Evolutionary conservation across 2,797 vertebrate genomes (phyloP).

Genomic region (Leptoclinus maculatus): DNA sequence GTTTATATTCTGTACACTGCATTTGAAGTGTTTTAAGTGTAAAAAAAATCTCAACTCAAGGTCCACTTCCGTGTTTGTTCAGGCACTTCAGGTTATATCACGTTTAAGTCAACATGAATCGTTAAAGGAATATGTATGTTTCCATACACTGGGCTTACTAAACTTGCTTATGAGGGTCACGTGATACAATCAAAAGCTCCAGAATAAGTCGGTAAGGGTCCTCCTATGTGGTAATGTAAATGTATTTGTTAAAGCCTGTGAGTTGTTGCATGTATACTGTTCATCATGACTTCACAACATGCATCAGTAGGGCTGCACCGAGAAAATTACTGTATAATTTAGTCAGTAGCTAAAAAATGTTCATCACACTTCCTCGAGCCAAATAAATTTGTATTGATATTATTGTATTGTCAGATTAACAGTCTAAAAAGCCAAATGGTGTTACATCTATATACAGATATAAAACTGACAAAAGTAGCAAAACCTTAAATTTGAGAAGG

Average conservation of each 20-base stretch:
- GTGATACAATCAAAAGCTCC: neutral
- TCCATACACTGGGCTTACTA: neutral
- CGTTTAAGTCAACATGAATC: neutral
- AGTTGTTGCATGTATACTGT: neutral
- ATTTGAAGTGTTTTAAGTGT: neutral
- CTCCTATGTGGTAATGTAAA: neutral
- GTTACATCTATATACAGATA: neutral
- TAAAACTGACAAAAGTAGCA: neutral
- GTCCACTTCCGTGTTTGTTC: neutral
- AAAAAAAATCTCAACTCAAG: slow-evolving; percentile 1
- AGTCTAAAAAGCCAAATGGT: neutral
- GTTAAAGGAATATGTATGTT: neutral
- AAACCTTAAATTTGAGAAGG: neutral
- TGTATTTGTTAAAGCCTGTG: neutral
- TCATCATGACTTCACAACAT: neutral
- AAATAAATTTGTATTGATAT: neutral
- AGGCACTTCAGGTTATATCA: neutral
- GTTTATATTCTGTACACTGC: neutral
- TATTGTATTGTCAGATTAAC: neutral
- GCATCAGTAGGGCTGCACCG: neutral
- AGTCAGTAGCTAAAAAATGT: neutral
- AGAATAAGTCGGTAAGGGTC: neutral
- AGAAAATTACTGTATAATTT: neutral
- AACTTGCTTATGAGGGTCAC: neutral
- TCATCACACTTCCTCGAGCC: neutral